A percentile compares a stretch with the other conserved stretches of the same genome.
Conservation (phyloP, 2,888 invertebrate species). For the Drosophila diplacantha region DNA sequence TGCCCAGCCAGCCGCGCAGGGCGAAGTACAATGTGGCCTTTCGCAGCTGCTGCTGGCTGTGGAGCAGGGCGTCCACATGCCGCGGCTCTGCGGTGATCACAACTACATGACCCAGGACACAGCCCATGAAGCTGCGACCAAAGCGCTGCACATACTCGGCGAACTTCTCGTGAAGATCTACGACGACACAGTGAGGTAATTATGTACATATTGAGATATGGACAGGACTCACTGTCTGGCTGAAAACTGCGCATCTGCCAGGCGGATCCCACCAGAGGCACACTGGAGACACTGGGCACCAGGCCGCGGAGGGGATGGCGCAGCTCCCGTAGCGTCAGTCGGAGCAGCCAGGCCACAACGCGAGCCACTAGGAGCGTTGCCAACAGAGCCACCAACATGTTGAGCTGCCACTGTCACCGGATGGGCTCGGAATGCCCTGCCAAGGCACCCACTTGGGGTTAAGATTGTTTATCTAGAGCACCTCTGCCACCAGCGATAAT, state of each 20-base stretch:
- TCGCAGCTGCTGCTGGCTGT: slow-evolving; percentile 64
- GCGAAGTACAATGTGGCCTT: slow-evolving; percentile 70
- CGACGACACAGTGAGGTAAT: neutral
- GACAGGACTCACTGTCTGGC: slow-evolving; percentile 66
- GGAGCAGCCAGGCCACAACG: slow-evolving; percentile 31
- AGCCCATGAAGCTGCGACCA: slow-evolving; percentile 68
- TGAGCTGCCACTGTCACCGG: neutral
- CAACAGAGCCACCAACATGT: slow-evolving; percentile 32
- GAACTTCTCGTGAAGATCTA: slow-evolving; percentile 66
- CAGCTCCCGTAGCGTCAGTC: slow-evolving; percentile 34
- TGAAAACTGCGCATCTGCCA: slow-evolving; percentile 63
- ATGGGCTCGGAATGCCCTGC: neutral
- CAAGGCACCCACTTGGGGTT: neutral
- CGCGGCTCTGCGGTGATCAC: slow-evolving; percentile 69
- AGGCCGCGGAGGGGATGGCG: slow-evolving; percentile 35
- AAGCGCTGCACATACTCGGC: slow-evolving; percentile 51
- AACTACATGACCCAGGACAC: slow-evolving; percentile 47
- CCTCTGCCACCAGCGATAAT: neutral
- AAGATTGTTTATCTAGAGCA: neutral
- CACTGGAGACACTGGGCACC: slow-evolving; percentile 66
- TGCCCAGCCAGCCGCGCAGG: slow-evolving; percentile 73
- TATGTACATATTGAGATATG: too few species aligned
- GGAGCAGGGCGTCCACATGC: slow-evolving; percentile 66
- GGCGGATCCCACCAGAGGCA: slow-evolving; percentile 71
- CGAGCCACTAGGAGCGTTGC: slow-evolving; percentile 18